These are phyloP conservation scores for Limnodromus scolopaceus DNA, from an alignment of 2,797 vertebrate genomes.

Conservation along the genomic window DNA sequence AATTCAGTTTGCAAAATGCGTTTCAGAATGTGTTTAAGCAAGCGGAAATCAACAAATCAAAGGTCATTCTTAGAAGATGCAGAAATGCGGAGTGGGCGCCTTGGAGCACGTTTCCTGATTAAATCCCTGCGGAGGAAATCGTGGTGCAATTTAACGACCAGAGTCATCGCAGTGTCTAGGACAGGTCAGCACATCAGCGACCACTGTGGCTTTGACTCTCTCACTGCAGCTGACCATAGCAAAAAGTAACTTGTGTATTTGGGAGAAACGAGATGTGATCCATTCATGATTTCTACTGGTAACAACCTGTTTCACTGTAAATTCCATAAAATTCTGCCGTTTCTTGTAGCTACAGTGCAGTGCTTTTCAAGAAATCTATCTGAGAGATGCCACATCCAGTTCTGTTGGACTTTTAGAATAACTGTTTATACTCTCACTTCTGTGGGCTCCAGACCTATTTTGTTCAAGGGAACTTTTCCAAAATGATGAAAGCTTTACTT, in stretches of 20 bases:
- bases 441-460: neutral
- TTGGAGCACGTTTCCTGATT: neutral
- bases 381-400: neutral
- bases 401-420: neutral
- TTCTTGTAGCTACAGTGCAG: neutral
- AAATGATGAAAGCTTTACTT: neutral
- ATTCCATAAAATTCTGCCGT: neutral
- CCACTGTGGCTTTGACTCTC: neutral
- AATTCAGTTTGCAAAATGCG: constrained; percentile 41
- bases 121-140: neutral
- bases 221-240: neutral
- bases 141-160: neutral
- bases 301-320: neutral
- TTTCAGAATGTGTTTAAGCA: constrained; percentile 32
- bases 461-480: neutral
- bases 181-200: neutral
- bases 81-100: neutral
- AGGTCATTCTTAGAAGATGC: constrained; percentile 12
- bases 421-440: neutral
- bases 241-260: neutral
- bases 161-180: neutral
- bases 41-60: constrained; percentile 10
- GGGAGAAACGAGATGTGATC: neutral
- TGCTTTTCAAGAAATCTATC: neutral
- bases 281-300: neutral